These are phyloP conservation scores for Augiades crinisus DNA, from an alignment of 2,888 invertebrate species.

Conservation along the genomic window DNA sequence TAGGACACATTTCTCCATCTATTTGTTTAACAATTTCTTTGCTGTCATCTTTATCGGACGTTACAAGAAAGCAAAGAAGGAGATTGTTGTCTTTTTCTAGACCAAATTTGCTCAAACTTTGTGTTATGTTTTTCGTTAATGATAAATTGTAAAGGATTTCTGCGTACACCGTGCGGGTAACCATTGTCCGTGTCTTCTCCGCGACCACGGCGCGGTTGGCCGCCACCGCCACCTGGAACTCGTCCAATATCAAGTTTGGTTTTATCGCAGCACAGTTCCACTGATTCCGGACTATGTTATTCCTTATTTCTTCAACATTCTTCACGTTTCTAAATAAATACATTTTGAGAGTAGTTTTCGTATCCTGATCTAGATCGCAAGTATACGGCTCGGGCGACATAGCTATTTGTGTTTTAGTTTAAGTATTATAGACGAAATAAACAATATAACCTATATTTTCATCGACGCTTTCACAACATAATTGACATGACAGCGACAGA, in stretches of 20 bases:
- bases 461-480: too few species aligned
- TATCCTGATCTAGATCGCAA: slow-evolving; percentile 67
- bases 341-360: slow-evolving; percentile 63
- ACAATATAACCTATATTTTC: too few species aligned
- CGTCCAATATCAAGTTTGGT: slow-evolving; percentile 81
- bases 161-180: slow-evolving; percentile 83
- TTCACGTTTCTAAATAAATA: slow-evolving; percentile 81
- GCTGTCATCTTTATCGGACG: slow-evolving; percentile 41
- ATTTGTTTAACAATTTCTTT: slow-evolving; percentile 68
- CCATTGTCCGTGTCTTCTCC: slow-evolving; percentile 67
- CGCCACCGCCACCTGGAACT: slow-evolving; percentile 82
- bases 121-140: slow-evolving; percentile 85
- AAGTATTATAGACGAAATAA: too few species aligned
- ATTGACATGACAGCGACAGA: too few species aligned
- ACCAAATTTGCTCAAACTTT: slow-evolving; percentile 85
- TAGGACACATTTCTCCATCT: slow-evolving; percentile 74
- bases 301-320: slow-evolving; percentile 78
- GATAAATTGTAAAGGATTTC: slow-evolving; percentile 87
- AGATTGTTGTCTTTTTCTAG: slow-evolving; percentile 59
- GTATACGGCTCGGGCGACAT: slow-evolving; percentile 40
- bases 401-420: too few species aligned
- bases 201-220: slow-evolving; percentile 84
- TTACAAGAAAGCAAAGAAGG: slow-evolving; percentile 57
- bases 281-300: slow-evolving; percentile 77
- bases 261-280: slow-evolving; percentile 84